Conservation (phyloP, 2,888 invertebrate species). For the Sinelater perroti region DNA sequence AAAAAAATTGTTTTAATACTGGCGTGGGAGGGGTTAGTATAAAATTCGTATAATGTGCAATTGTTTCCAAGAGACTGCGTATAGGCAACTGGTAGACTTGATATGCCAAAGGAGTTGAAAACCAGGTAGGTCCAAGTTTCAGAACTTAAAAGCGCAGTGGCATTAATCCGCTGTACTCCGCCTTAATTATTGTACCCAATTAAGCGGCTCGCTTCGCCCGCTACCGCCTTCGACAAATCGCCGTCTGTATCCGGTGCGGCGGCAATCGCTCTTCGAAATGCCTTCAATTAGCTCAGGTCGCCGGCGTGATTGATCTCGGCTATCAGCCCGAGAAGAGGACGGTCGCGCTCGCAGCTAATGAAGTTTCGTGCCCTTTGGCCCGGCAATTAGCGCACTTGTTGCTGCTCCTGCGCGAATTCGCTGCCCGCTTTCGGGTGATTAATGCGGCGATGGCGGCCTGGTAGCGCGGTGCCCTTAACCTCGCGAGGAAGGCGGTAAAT, state of each 20-base stretch:
- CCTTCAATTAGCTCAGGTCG: conserved; percentile 1
- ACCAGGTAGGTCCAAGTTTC: too few relatives aligned
- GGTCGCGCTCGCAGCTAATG: too few relatives aligned
- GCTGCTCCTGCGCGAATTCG: background rate
- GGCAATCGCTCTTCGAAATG: conserved; percentile 17
- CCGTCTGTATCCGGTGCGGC: conserved; percentile 8
- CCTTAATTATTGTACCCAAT: conserved; percentile 2
- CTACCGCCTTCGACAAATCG: conserved; percentile 18
- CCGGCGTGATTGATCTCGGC: conserved; percentile 22
- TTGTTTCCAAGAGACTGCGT: too few relatives aligned
- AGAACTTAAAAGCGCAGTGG: too few relatives aligned
- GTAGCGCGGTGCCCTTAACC: conserved; percentile 4
- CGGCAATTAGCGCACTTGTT: conserved; percentile 20
- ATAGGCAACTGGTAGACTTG: too few relatives aligned
- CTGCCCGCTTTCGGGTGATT: background rate
- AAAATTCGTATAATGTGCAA: too few relatives aligned
- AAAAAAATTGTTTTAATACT: too few relatives aligned
- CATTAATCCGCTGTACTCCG: background rate
- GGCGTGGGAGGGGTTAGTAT: too few relatives aligned
- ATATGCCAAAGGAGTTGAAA: too few relatives aligned
- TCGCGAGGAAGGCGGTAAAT: conserved; percentile 36
- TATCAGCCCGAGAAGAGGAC: too few relatives aligned
- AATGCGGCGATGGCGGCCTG: too few relatives aligned
- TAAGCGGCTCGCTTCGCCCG: conserved; percentile 3
- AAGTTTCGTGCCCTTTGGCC: conserved; percentile 11